Percentiles rank a stretch among this genome's conserved stretches.
These are phyloP conservation scores for Macrotis lagotis DNA, from an alignment of 2,113 vertebrate genomes.

Conservation along the genomic window DNA sequence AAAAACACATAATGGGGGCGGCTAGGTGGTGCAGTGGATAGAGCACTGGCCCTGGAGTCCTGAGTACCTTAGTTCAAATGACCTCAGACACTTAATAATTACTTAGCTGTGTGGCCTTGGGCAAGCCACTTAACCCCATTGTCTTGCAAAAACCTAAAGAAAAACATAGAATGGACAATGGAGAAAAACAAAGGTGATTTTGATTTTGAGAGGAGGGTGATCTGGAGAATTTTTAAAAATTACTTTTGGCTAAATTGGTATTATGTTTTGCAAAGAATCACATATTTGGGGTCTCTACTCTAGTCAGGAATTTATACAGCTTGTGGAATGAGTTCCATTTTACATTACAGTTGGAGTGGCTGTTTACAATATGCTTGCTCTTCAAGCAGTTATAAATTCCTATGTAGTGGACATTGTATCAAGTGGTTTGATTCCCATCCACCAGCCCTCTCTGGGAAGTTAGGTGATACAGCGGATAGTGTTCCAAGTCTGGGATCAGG, in stretches of 20 bases:
- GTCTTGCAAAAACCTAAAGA: too few species aligned
- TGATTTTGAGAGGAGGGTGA: background rate
- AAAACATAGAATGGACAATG: constrained; percentile 11
- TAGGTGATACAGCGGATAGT: background rate
- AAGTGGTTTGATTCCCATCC: constrained; percentile 26
- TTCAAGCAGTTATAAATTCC: background rate
- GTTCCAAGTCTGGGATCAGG: background rate
- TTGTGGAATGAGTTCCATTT: background rate
- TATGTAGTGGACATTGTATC: background rate
- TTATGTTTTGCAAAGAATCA: background rate
- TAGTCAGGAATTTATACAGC: background rate
- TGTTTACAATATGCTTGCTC: constrained; percentile 40
- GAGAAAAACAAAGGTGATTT: background rate
- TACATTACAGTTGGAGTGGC: constrained; percentile 22
- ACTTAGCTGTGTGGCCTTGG: too few species aligned
- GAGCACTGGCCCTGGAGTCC: too few species aligned
- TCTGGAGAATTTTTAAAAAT: background rate
- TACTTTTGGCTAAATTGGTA: constrained; percentile 36
- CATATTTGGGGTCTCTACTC: constrained; percentile 2
- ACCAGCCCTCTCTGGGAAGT: background rate
- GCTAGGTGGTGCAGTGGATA: too few species aligned
- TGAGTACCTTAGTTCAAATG: too few species aligned
- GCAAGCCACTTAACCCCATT: too few species aligned
- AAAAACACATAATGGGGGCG: too few species aligned
- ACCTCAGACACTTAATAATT: too few species aligned